Percentiles rank a stretch among this genome's conserved stretches.
phyloP scores from a whole-genome alignment of 2,888 invertebrate species.

The Andrena bucephala region DNA sequence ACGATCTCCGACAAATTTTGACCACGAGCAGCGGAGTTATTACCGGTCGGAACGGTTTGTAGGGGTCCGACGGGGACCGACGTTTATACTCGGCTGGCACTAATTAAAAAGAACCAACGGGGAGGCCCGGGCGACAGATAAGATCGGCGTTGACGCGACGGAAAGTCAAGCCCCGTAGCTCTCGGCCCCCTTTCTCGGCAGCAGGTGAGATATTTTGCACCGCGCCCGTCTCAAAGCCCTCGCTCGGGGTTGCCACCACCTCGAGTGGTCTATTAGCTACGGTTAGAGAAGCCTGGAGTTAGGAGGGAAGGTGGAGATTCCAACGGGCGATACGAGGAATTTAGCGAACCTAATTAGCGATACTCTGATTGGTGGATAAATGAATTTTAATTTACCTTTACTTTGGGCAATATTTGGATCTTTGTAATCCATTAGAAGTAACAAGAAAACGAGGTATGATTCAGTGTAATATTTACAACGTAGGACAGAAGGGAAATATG shows the following conservation, averaged over 20 bases:
- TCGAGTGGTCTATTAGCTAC: slow-evolving; percentile 36
- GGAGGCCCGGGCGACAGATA: slow-evolving; percentile 67
- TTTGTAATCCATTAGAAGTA: background rate
- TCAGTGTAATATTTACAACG: too few species aligned
- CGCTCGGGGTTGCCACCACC: slow-evolving; percentile 33
- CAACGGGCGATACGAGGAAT: slow-evolving; percentile 20
- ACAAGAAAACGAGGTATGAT: too few species aligned
- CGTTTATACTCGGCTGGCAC: slow-evolving; percentile 75
- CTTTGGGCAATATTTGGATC: background rate
- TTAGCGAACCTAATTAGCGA: slow-evolving; percentile 30
- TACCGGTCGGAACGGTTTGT: slow-evolving; percentile 42
- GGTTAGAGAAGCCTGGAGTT: background rate
- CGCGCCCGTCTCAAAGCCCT: slow-evolving; percentile 28
- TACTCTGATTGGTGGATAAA: background rate
- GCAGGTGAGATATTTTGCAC: slow-evolving; percentile 73
- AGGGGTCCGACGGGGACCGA: slow-evolving; percentile 51
- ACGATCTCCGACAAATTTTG: slow-evolving; percentile 53
- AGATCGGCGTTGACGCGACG: slow-evolving; percentile 79
- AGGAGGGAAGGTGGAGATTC: background rate
- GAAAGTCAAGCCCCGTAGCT: slow-evolving; percentile 53
- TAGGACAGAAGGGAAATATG: too few species aligned
- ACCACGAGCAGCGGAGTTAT: slow-evolving; percentile 57
- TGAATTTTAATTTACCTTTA: background rate
- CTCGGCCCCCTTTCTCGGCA: slow-evolving; percentile 36
- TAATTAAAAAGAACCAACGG: slow-evolving; percentile 83